Evolutionary conservation across 37 sponge, comb jelly and placozoan species (phyloP), one percentile per base, ranked within the genome.

Genomic region (Agelas oroides): DNA sequence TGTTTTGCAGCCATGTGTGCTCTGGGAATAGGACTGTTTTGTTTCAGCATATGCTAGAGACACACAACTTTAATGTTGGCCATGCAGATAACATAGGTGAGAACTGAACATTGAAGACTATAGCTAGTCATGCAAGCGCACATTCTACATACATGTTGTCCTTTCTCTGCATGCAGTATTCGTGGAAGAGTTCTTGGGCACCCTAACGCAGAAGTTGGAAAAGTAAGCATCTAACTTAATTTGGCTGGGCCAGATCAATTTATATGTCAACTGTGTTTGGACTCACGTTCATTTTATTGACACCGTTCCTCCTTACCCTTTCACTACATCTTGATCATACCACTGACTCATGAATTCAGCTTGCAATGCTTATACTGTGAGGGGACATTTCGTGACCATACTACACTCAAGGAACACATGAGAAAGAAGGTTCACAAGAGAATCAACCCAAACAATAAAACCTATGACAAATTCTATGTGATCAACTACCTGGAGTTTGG

Each of bases 361-460:
- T 67, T 92, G 19, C 86, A 88, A 72, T 97, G 98, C 70, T 71
- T 97, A 55, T 97, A 92, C 74, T 97, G 98, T 62, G 95, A 97
- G 54, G 71, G 81, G 41, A 65, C 58, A 24, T 97, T 95, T 78
- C 65, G 82, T 52, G 95, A 97, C 79, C 70, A 71, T 25, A 52
- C 77, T 13, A 97, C 95, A 0, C 89, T 97, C 32, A 89, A 88
- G 69, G 98, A 97, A 16, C 98, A 97, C 89, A 95, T 97, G 98
- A 89, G 98, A 62, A 97, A 97, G 89, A 97, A 97, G 53, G 81
- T 88, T 24, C 98, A 97, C 80, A 87, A 88, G 36, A 97, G 90
- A 69, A 59, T 97, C 30, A 94, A 95, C 62, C 89, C 95, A 0
- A 38, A 71, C 27, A 95, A 97, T 64, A 90, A 76, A 27, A 80